Evolutionary conservation across 1,140 invertebrate genomes (phyloP).

Genomic region (Panagrolaimus sp.): DNA sequence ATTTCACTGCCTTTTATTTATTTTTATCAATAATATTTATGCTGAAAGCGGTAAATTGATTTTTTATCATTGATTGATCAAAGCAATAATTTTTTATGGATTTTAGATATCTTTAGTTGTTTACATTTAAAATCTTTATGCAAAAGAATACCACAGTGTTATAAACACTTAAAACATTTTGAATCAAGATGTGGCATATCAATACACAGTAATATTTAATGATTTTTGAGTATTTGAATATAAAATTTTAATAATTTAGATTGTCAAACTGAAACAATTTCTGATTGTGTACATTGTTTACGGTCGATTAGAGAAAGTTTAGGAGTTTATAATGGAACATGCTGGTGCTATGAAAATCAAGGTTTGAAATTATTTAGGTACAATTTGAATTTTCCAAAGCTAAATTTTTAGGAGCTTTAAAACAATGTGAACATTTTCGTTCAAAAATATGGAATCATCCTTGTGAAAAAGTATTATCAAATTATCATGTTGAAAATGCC

Average conservation of each 20-base stretch:
- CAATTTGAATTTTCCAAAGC: background rate
- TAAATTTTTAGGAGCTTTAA: background rate
- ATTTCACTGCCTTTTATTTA: too few species aligned
- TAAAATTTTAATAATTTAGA: background rate
- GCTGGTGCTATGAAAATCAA: conserved; percentile 9
- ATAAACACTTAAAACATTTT: conserved; percentile 9
- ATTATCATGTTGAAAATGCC: background rate
- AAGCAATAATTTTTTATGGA: too few species aligned
- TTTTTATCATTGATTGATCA: too few species aligned
- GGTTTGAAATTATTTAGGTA: background rate
- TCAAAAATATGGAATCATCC: conserved; percentile 12
- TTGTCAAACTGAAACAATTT: conserved; percentile 3
- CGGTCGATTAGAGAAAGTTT: conserved; percentile 7
- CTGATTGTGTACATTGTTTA: conserved; percentile 6
- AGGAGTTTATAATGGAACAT: conserved; percentile 9
- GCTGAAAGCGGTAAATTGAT: too few species aligned
- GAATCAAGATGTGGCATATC: conserved; percentile 13
- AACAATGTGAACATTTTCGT: conserved; percentile 11
- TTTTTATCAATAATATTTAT: too few species aligned
- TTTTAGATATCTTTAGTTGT: conserved; percentile 15
- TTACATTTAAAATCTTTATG: background rate
- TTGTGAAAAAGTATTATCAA: conserved; percentile 7
- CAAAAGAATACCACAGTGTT: conserved; percentile 7
- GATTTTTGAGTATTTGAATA: background rate
- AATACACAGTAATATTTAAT: background rate